Evolutionary conservation across 2,888 invertebrate species (phyloP).

Genomic region (Epinotia nisella): DNA sequence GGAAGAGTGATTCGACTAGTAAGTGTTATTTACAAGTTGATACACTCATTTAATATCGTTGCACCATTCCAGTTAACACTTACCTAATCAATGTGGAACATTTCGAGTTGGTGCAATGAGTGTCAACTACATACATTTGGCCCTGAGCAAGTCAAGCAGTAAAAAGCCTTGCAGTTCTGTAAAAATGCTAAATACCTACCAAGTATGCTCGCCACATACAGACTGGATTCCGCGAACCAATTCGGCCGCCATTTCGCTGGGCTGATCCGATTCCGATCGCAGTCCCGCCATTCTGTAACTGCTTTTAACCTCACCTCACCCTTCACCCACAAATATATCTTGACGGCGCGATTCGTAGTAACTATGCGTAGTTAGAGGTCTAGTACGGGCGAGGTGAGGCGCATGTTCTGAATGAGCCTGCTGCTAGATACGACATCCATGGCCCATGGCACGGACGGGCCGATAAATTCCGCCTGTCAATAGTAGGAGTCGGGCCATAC

Average conservation of each 20-base stretch:
- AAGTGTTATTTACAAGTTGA: neutral
- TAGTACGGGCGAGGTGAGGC: too few species aligned
- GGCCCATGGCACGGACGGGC: too few species aligned
- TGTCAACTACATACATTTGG: constrained; percentile 5
- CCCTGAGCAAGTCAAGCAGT: neutral
- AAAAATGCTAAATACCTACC: constrained; percentile 2
- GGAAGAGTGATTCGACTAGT: neutral
- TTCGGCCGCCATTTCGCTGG: too few species aligned
- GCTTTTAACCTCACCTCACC: too few species aligned
- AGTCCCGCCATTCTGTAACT: neutral
- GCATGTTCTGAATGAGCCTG: too few species aligned
- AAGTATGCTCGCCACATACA: neutral
- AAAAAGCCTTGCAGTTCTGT: constrained; percentile 11
- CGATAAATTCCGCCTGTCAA: too few species aligned
- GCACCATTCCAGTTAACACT: constrained; percentile 6
- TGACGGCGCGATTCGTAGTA: too few species aligned
- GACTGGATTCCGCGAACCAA: too few species aligned
- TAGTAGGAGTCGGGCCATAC: too few species aligned
- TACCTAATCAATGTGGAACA: constrained; percentile 15
- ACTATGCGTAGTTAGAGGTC: too few species aligned
- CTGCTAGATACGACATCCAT: too few species aligned
- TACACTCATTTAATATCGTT: neutral
- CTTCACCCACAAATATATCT: too few species aligned
- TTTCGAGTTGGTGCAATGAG: constrained; percentile 11
- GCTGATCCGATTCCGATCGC: neutral